A percentile compares a stretch with the other conserved stretches of the same genome.
Conservation (phyloP, 2,797 vertebrate genomes). For the Perdix hodgsoniae region DNA sequence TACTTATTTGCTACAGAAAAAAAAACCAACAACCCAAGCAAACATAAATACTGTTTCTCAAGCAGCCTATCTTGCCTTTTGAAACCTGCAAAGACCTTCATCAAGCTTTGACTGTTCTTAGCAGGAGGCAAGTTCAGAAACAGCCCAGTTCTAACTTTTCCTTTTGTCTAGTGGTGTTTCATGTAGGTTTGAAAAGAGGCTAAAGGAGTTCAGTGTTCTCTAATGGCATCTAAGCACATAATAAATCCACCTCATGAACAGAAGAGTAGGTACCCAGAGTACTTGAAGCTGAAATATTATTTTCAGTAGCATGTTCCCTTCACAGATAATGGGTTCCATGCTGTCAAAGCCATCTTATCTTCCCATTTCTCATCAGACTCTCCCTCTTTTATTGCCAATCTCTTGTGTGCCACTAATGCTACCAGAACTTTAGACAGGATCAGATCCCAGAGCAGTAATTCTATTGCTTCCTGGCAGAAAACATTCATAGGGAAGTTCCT, state of each 20-base stretch:
- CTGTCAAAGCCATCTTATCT: not conserved
- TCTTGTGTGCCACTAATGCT: not conserved
- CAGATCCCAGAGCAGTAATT: not conserved
- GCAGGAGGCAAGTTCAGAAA: slow-evolving; percentile 12
- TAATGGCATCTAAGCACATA: not conserved
- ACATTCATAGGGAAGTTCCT: not conserved
- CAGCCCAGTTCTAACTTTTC: not conserved
- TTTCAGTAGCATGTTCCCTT: not conserved
- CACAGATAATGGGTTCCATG: not conserved
- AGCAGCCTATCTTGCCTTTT: not conserved
- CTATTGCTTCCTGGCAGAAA: not conserved
- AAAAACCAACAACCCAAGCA: not conserved
- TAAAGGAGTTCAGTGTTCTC: not conserved
- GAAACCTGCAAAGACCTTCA: not conserved
- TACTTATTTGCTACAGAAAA: not conserved
- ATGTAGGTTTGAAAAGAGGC: not conserved
- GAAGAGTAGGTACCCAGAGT: not conserved
- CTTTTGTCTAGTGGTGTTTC: not conserved
- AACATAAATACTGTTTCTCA: not conserved
- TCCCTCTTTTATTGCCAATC: not conserved
- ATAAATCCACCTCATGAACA: not conserved
- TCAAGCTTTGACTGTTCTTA: not conserved
- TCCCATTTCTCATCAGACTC: not conserved
- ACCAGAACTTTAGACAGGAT: not conserved
- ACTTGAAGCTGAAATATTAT: not conserved